Conservation (phyloP, 2,888 invertebrate species). For the Neoaliturus tenellus region DNA sequence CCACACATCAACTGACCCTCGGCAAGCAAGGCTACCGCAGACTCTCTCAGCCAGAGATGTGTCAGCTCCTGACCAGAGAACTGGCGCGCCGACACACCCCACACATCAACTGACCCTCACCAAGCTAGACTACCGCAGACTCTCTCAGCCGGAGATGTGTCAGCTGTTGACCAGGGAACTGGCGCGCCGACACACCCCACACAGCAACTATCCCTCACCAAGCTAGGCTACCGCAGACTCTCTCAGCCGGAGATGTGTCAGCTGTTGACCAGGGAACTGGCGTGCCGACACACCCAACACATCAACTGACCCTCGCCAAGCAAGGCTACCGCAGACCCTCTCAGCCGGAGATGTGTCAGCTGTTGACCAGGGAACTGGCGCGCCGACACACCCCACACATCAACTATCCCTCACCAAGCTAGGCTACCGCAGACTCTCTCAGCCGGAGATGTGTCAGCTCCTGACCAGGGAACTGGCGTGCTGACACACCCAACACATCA, state of each 20-base stretch:
- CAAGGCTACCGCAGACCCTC: constrained; percentile 65
- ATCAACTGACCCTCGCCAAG: constrained; percentile 64
- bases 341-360: constrained; percentile 65
- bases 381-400: constrained; percentile 20
- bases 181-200: constrained; percentile 34
- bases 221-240: constrained; percentile 65
- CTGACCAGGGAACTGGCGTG: constrained; percentile 57
- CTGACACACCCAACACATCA: not conserved
- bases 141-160: constrained; percentile 66
- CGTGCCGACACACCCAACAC: constrained; percentile 21
- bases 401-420: constrained; percentile 63
- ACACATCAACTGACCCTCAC: constrained; percentile 47
- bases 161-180: constrained; percentile 57
- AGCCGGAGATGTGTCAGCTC: constrained; percentile 64
- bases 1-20: constrained; percentile 53
- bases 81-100: constrained; percentile 44
- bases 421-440: constrained; percentile 65
- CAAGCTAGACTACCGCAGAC: constrained; percentile 65
- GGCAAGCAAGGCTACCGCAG: constrained; percentile 66
- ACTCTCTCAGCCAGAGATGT: constrained; percentile 66
- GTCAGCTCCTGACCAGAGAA: constrained; percentile 57
- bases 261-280: constrained; percentile 57
- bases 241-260: constrained; percentile 66
- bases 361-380: constrained; percentile 57
- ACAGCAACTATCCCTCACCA: constrained; percentile 57